Evolutionary conservation across 2,888 invertebrate species (phyloP).

Genomic region (Patella depressa): DNA sequence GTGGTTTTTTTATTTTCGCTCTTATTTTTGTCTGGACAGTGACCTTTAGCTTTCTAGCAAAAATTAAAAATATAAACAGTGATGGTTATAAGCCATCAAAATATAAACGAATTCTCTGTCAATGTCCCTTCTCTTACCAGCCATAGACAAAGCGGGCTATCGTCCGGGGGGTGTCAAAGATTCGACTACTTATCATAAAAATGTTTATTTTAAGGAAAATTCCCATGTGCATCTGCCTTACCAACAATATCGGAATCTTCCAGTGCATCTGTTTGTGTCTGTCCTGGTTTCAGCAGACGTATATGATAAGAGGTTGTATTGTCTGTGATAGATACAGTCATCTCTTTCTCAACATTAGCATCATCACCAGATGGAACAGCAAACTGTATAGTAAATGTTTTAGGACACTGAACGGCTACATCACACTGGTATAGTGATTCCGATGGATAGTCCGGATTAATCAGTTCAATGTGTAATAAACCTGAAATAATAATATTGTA

Average conservation of each 20-base stretch:
- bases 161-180: no score
- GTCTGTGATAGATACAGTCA: slow-evolving; percentile 50
- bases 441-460: slow-evolving; percentile 56
- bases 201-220: background rate
- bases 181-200: no score
- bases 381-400: slow-evolving; percentile 55
- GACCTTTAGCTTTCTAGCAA: no score
- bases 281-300: slow-evolving; percentile 48
- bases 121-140: no score
- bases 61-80: no score
- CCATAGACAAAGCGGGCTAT: no score
- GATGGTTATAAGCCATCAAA: no score
- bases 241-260: slow-evolving; percentile 1
- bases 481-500: slow-evolving; percentile 42
- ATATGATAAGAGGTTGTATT: slow-evolving; percentile 41
- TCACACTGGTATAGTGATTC: slow-evolving; percentile 60
- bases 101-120: no score
- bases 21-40: no score
- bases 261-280: slow-evolving; percentile 8
- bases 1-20: no score
- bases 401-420: slow-evolving; percentile 61
- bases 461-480: slow-evolving; percentile 57
- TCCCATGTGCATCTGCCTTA: background rate
- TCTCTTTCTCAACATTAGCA: slow-evolving; percentile 46
- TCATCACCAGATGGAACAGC: slow-evolving; percentile 59